These are phyloP conservation scores for Okapia johnstoni DNA, from an alignment of 2,113 vertebrate species.

Conservation along the genomic window DNA sequence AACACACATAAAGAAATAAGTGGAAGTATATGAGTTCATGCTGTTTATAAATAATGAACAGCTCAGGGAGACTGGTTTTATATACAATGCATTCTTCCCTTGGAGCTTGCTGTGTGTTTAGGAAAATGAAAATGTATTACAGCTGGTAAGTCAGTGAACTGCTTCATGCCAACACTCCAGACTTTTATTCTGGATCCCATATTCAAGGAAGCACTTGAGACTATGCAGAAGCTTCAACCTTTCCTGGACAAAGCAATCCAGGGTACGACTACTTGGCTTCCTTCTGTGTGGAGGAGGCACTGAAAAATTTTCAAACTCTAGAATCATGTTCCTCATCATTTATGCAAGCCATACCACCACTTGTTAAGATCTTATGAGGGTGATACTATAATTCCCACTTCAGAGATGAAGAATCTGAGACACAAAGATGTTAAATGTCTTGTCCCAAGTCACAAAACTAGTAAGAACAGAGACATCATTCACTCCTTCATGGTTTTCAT, in stretches of 20 bases:
- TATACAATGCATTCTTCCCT: slow-evolving; percentile 28
- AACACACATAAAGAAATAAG: slow-evolving; percentile 28
- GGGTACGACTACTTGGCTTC: background rate
- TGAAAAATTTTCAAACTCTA: background rate
- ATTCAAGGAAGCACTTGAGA: slow-evolving; percentile 34
- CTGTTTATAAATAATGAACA: slow-evolving; percentile 57
- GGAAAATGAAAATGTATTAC: slow-evolving; percentile 46
- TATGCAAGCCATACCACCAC: background rate
- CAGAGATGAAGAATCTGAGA: slow-evolving; percentile 21
- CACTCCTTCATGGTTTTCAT: background rate
- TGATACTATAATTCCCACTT: background rate
- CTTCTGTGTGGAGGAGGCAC: background rate
- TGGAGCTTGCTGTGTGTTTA: background rate
- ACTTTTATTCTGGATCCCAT: slow-evolving; percentile 24
- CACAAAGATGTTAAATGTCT: background rate
- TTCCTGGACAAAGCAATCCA: background rate
- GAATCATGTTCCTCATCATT: background rate
- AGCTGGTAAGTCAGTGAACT: slow-evolving; percentile 10
- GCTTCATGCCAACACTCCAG: slow-evolving; percentile 9
- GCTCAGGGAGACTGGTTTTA: slow-evolving; percentile 16
- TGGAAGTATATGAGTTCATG: background rate
- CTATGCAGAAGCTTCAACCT: slow-evolving; percentile 7
- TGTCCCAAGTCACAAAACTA: background rate
- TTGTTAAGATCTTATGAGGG: background rate
- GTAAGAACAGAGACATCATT: background rate